A percentile compares a stretch with the other conserved stretches of the same genome.
Evolutionary conservation across 1,140 invertebrate species (phyloP).

Genomic region (Pseudomyrmex gracilis): DNA sequence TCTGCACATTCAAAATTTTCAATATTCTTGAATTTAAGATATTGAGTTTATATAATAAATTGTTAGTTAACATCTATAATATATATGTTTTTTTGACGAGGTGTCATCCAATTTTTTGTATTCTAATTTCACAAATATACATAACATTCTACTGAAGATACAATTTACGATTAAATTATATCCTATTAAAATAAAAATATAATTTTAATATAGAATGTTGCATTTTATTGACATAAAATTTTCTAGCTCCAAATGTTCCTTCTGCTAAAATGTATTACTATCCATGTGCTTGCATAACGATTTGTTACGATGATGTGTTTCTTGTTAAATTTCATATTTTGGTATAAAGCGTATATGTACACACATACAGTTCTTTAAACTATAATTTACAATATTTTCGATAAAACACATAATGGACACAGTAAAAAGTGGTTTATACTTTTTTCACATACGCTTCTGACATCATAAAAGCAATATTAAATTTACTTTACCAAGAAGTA

Average conservation of each 20-base stretch:
- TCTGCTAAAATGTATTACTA: slow-evolving; percentile 69
- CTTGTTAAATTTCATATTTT: slow-evolving; percentile 51
- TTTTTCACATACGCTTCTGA: background rate
- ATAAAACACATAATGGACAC: slow-evolving; percentile 16
- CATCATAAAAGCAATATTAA: too few relatives aligned
- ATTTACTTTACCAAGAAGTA: too few relatives aligned
- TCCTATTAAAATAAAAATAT: background rate
- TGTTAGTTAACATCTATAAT: too few relatives aligned
- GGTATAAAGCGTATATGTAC: background rate
- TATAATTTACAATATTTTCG: slow-evolving; percentile 34
- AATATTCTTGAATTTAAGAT: too few relatives aligned
- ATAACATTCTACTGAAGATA: slow-evolving; percentile 21
- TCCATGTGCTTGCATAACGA: slow-evolving; percentile 53
- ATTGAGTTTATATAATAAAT: too few relatives aligned
- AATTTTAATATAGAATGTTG: slow-evolving; percentile 39
- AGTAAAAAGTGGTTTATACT: background rate
- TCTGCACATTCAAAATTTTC: too few relatives aligned
- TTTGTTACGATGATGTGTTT: slow-evolving; percentile 40
- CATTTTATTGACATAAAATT: slow-evolving; percentile 68
- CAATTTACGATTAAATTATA: slow-evolving; percentile 31
- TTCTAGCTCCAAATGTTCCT: slow-evolving; percentile 30
- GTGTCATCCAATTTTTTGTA: too few relatives aligned
- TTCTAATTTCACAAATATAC: too few relatives aligned
- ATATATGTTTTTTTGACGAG: too few relatives aligned
- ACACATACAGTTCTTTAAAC: background rate